phyloP scores from a whole-genome alignment of 2,113 vertebrate species.

The Ginglymostoma cirratum region DNA sequence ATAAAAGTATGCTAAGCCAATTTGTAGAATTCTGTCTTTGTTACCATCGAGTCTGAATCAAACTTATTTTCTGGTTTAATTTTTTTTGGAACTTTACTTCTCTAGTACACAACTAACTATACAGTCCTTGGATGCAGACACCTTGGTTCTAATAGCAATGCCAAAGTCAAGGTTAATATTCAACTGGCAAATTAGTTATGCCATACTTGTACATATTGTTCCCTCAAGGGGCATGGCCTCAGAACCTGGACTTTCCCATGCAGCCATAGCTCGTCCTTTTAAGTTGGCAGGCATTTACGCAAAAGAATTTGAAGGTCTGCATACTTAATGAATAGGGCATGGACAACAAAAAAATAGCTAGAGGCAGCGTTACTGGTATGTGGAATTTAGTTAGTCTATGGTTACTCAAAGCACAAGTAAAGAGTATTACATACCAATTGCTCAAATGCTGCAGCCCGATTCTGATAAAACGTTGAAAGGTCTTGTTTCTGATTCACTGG shows the following conservation, averaged over 20 bases:
- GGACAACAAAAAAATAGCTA: background rate
- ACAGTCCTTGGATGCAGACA: background rate
- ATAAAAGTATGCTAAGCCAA: background rate
- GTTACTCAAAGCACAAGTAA: background rate
- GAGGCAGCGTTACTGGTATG: background rate
- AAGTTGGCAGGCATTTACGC: background rate
- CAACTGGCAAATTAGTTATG: background rate
- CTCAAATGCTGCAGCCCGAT: conserved; percentile 93
- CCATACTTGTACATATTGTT: background rate
- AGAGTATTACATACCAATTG: conserved; percentile 71
- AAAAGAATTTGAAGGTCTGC: background rate
- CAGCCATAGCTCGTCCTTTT: background rate
- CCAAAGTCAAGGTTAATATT: background rate
- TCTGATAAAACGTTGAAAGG: conserved; percentile 95
- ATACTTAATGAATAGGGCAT: background rate
- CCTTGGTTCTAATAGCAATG: background rate
- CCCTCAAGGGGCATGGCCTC: background rate
- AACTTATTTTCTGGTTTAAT: background rate
- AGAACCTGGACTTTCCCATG: background rate
- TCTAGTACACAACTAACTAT: background rate
- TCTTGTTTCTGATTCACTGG: conserved; percentile 83
- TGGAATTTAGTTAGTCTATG: background rate
- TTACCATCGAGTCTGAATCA: background rate
- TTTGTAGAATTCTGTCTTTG: background rate
- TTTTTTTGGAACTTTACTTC: background rate